A percentile compares a stretch with the other conserved stretches of the same genome.
phyloP scores from a whole-genome alignment of 2,797 vertebrate genomes.

The Xenops minutus region DNA sequence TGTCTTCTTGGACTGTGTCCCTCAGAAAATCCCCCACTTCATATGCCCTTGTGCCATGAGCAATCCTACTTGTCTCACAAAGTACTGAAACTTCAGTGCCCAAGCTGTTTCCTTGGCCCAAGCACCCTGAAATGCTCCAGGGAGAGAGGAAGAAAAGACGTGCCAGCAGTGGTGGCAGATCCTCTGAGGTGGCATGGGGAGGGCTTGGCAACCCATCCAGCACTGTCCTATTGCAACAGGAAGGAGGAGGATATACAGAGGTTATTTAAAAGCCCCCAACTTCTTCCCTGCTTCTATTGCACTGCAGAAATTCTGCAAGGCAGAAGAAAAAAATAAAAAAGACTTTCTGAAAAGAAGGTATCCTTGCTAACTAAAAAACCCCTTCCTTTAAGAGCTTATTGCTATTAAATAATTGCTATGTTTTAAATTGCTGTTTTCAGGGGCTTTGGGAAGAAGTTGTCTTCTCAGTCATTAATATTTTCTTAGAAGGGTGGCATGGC shows the following conservation, averaged over 20 bases:
- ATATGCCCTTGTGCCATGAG: not conserved
- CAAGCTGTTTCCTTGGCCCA: not conserved
- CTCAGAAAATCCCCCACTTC: not conserved
- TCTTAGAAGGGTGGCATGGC: not conserved
- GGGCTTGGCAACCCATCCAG: not conserved
- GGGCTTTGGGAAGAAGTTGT: conserved; percentile 7
- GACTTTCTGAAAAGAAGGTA: conserved; percentile 63
- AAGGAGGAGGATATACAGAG: conserved; percentile 55
- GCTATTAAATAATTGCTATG: conserved; percentile 36
- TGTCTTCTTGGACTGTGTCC: not conserved
- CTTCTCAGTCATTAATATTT: conserved; percentile 29
- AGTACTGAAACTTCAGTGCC: not conserved
- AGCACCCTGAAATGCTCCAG: not conserved
- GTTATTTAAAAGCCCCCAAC: conserved; percentile 65
- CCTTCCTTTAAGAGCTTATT: not conserved
- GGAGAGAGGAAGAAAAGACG: not conserved
- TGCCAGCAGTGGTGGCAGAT: not conserved
- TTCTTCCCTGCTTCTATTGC: conserved; percentile 15
- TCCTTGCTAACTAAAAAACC: not conserved
- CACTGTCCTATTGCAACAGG: conserved; percentile 26
- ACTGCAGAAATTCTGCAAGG: conserved; percentile 57
- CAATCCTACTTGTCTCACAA: not conserved
- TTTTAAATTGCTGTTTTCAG: conserved; percentile 31
- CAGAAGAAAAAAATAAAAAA: not conserved
- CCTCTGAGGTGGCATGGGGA: not conserved